phyloP scores from a whole-genome alignment of 2,888 invertebrate species.

The Pachycephus smyrnensis region DNA sequence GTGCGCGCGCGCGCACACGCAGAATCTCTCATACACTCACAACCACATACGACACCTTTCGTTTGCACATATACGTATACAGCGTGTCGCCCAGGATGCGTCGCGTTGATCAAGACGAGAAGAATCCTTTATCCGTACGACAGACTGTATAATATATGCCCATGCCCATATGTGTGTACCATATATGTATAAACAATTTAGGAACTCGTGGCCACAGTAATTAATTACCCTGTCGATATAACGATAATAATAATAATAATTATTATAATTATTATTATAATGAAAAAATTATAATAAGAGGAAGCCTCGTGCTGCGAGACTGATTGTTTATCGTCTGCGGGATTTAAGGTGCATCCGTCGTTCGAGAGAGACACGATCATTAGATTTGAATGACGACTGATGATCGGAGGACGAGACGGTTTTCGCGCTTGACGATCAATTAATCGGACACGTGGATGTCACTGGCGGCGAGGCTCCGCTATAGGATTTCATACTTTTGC shows the following conservation, averaged over 20 bases:
- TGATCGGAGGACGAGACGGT: too few relatives aligned
- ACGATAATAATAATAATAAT: slow-evolving; percentile 15
- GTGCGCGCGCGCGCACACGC: slow-evolving; percentile 26
- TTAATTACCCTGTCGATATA: slow-evolving; percentile 53
- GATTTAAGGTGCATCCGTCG: too few relatives aligned
- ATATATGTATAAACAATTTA: too few relatives aligned
- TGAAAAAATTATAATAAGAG: slow-evolving; percentile 10
- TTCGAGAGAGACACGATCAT: too few relatives aligned
- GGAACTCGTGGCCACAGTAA: slow-evolving; percentile 12
- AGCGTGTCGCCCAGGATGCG: neutral
- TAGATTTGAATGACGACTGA: too few relatives aligned
- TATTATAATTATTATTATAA: slow-evolving; percentile 22
- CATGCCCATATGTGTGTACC: too few relatives aligned
- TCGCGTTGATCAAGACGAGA: neutral
- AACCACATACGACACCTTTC: slow-evolving; percentile 18
- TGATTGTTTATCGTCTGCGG: slow-evolving; percentile 44
- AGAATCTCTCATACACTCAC: slow-evolving; percentile 35
- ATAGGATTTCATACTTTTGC: slow-evolving; percentile 65
- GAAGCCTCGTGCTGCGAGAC: slow-evolving; percentile 52
- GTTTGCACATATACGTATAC: slow-evolving; percentile 27
- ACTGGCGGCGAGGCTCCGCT: slow-evolving; percentile 49
- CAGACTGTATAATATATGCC: too few relatives aligned
- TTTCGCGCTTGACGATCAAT: too few relatives aligned
- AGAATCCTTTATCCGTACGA: neutral
- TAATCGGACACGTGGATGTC: too few relatives aligned